Evolutionary conservation across 2,888 invertebrate genomes (phyloP).

Genomic region (Leptopilina myrica): DNA sequence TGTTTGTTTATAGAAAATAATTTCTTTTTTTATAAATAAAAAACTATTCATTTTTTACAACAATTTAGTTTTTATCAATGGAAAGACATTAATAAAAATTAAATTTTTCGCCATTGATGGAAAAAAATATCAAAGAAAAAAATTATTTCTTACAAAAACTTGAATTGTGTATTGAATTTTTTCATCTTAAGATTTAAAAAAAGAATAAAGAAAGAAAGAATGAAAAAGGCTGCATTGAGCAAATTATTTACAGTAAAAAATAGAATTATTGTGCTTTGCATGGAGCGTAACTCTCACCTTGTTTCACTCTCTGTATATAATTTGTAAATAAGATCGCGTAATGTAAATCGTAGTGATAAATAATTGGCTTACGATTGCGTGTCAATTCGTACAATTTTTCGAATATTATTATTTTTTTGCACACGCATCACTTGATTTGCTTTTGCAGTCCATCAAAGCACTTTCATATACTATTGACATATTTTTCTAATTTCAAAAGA

Average conservation of each 20-base stretch:
- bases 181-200: slow-evolving; percentile 35
- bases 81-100: too few relatives aligned
- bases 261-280: slow-evolving; percentile 45
- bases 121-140: background rate
- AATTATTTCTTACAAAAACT: background rate
- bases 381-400: background rate
- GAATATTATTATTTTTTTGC: background rate
- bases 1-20: too few relatives aligned
- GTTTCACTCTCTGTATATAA: slow-evolving; percentile 65
- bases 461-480: background rate
- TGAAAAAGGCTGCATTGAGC: slow-evolving; percentile 35
- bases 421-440: slow-evolving; percentile 29
- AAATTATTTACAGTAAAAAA: slow-evolving; percentile 44
- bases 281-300: slow-evolving; percentile 55
- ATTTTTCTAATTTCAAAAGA: background rate
- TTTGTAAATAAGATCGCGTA: slow-evolving; percentile 66
- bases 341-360: slow-evolving; percentile 60
- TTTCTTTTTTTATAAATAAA: too few relatives aligned
- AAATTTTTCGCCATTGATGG: background rate
- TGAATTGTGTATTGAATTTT: slow-evolving; percentile 11
- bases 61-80: too few relatives aligned
- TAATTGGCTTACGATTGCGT: slow-evolving; percentile 32
- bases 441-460: slow-evolving; percentile 21
- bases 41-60: too few relatives aligned
- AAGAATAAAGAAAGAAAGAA: slow-evolving; percentile 44